Evolutionary conservation across 2,797 vertebrate species (phyloP), one percentile per base, ranked within the genome.

Genomic region (Galagoides demidoff): DNA sequence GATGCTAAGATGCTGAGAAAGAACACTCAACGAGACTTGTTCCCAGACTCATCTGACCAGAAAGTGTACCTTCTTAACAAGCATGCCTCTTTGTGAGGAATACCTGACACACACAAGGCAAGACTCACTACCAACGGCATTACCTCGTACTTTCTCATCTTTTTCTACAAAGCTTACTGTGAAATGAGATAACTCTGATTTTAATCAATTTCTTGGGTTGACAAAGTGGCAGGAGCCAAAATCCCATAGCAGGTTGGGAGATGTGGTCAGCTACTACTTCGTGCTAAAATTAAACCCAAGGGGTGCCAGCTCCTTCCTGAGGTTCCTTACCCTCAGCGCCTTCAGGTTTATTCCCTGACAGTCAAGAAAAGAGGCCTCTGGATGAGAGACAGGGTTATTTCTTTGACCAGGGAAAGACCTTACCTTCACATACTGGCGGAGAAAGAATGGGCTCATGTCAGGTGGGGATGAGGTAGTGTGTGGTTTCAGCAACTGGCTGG

Each of bases 371-470:
- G 0, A 45, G 77, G 9, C 59, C 17, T 43, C 20, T 6, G 11
- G 61, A 31, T 31, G 12, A 71, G 14, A 31, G 22, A 6, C n/a
- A 34, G 19, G 39, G 85, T 61, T 0, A 0, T 39, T 31, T 63
- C 76, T 77, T 2, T 11, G 20, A 45, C 63, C 4, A 2, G 45
- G 43, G 27, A 61, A 14, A 84, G 68, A 29, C 89, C 98, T 98
- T 98, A 99, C 99, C 99, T 99, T 99, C 96, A 99, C 99, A 37
- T 99, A 99, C 96, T 99, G 99, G 22, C 99, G 99, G 64, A 99
- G 98, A 98, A 99, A 99, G 97, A 99, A 99, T 0, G 99, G 99
- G 97, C 99, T 99, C 99, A 99, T 99, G 97, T 99, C 99, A 0
- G 99, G 99, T 0, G 99, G 99, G 55, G 99, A 99, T 31, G 99